Evolutionary conservation across 2,888 invertebrate genomes (phyloP).

Genomic region (Acheta domesticus): DNA sequence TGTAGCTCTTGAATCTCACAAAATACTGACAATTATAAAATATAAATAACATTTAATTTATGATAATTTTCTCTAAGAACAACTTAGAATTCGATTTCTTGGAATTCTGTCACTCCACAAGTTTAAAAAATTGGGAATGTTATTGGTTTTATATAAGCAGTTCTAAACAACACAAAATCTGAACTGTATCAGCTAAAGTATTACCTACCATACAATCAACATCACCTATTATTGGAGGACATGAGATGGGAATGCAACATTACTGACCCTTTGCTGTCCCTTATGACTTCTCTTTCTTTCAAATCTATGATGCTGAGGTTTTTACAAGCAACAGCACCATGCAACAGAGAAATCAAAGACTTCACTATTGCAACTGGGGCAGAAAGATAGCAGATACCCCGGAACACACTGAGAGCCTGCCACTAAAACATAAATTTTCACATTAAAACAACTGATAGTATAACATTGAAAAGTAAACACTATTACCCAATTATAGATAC

Average conservation of each 20-base stretch:
- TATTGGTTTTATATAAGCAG: too few relatives aligned
- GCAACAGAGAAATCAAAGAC: constrained; percentile 81
- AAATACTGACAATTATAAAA: too few relatives aligned
- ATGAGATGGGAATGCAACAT: neutral
- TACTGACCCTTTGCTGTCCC: constrained; percentile 25
- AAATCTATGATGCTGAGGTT: constrained; percentile 85
- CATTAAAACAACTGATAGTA: constrained; percentile 18
- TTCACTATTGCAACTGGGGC: constrained; percentile 88
- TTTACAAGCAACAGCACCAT: constrained; percentile 83
- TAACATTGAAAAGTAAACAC: neutral
- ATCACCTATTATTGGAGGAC: too few relatives aligned
- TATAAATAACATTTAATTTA: too few relatives aligned
- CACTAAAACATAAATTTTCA: constrained; percentile 54
- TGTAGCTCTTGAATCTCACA: too few relatives aligned
- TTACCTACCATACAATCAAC: too few relatives aligned
- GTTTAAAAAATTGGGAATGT: too few relatives aligned
- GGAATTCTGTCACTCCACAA: too few relatives aligned
- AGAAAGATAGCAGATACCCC: constrained; percentile 63
- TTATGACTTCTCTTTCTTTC: constrained; percentile 63
- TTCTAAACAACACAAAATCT: too few relatives aligned
- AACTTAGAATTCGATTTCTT: too few relatives aligned
- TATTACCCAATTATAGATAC: neutral
- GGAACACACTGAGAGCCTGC: constrained; percentile 68
- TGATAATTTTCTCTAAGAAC: too few relatives aligned
- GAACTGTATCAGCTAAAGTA: too few relatives aligned